Evolutionary conservation across 2,113 vertebrate genomes (phyloP).

Genomic region (Alaudala cheleensis): DNA sequence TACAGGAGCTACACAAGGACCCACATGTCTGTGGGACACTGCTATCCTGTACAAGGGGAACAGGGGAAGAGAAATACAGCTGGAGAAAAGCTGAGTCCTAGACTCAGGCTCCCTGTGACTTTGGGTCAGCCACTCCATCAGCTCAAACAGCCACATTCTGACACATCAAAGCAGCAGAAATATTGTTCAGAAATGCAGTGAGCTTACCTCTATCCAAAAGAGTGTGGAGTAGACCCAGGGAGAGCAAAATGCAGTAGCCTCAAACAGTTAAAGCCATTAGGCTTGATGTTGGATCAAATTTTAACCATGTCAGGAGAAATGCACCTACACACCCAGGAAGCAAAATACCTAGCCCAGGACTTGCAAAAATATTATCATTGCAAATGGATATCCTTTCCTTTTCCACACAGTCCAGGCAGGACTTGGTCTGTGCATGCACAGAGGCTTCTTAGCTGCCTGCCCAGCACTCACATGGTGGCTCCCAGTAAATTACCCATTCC

Average conservation of each 20-base stretch:
- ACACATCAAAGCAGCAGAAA: neutral
- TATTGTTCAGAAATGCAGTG: neutral
- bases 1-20: neutral
- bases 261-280: neutral
- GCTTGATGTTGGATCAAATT: neutral
- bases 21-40: fast-evolving
- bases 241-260: neutral
- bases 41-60: neutral
- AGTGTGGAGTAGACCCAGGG: neutral
- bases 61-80: fast-evolving
- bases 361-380: neutral
- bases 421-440: neutral
- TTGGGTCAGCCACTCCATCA: neutral
- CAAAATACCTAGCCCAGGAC: neutral
- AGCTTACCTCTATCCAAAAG: neutral
- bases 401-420: neutral
- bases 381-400: neutral
- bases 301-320: neutral
- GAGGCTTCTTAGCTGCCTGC: neutral
- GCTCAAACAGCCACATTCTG: neutral
- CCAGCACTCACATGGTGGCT: neutral
- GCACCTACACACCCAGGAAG: neutral
- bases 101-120: neutral
- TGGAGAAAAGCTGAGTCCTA: neutral
- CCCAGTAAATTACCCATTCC: slow-evolving; percentile 3